Base-by-base conservation (phyloP, 2,797 vertebrate genomes). In the Prionace glauca region DNA sequence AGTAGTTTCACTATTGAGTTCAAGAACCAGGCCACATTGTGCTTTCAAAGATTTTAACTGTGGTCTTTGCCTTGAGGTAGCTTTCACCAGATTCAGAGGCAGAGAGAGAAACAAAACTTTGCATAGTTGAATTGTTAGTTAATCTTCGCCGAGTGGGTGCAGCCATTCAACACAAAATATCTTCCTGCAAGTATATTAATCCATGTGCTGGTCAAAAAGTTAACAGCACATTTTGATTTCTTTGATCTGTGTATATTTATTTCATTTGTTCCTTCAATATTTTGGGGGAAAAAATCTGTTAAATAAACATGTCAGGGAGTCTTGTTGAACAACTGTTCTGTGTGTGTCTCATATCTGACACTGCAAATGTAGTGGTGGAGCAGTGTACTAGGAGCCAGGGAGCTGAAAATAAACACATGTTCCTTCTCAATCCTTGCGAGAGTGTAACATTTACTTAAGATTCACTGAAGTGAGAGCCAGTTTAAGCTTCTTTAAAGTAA, bases 361-460 rank as follows among this genome's bases (percentile, higher is more conserved):
- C 36, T 67, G 62, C 93, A 94, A 26, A 26, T 36, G 20, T 20
- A 26, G 41, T 16, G 69, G 69, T 45, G 32, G 60, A 91, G 29
- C 24, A 50, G 24, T 72, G 67, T 50, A 24, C 69, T 50, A 29
- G 69, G 69, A 50, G 22, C 11, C 69, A 94, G 12, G 41, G 69
- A 94, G 69, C 12, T 72, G 93, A 56, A 74, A 50, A 94, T 36
- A 45, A 71, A 45, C n/a, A 94, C 41, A 72, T 72, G 69, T 71
- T 94, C 93, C 69, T 29, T 56, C 67, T 94, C 67, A 56, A 74
- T 72, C 88, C 50, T 74, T 74, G 69, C 11, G 18, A 56, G 4
- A 72, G 36, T 94, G 36, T 74, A 94, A 71, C 93, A 74, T 94
- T 94, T 94, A 72, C 69, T 71, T 94, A 72, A 74, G 36, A 94